Conservation (phyloP, 1,140 invertebrate genomes). For the Hyposmocoma kahamanoa region DNA sequence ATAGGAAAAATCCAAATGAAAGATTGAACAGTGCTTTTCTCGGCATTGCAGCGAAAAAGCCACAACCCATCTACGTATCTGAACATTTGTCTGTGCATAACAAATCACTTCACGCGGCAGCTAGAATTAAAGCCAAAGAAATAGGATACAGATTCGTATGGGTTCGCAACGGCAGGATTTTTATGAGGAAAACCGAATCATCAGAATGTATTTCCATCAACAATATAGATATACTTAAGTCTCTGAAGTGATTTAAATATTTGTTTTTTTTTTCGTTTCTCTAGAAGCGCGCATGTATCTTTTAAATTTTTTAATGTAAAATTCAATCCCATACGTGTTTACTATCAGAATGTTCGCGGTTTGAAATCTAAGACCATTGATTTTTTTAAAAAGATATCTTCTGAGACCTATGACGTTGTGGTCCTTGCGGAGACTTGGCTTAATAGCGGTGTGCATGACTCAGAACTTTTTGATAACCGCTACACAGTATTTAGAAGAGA, state of each 20-base stretch:
- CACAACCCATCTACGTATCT: background rate
- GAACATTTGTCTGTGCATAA: slow-evolving; percentile 1
- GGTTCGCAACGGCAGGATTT: slow-evolving; percentile 4
- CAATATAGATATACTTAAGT: background rate
- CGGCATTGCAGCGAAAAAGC: background rate
- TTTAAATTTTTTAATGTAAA: background rate
- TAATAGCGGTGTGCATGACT: slow-evolving; percentile 3
- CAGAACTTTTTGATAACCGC: slow-evolving; percentile 10
- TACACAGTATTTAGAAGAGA: slow-evolving; percentile 11
- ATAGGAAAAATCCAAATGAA: background rate
- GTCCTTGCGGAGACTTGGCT: slow-evolving; percentile 15
- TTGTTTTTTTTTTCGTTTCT: too few relatives aligned
- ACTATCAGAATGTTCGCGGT: background rate
- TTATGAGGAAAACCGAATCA: background rate
- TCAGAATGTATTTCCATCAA: background rate
- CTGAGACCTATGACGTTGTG: background rate
- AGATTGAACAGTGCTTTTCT: background rate
- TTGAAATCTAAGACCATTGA: background rate
- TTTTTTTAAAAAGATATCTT: background rate
- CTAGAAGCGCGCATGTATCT: background rate
- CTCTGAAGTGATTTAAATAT: background rate
- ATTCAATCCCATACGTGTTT: background rate
- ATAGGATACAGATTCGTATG: background rate
- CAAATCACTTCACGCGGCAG: slow-evolving; percentile 1
- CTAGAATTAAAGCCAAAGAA: background rate